A percentile compares a stretch with the other conserved stretches of the same genome.
Conservation (phyloP, 2,113 vertebrate genomes). For the Odocoileus hemionus region DNA sequence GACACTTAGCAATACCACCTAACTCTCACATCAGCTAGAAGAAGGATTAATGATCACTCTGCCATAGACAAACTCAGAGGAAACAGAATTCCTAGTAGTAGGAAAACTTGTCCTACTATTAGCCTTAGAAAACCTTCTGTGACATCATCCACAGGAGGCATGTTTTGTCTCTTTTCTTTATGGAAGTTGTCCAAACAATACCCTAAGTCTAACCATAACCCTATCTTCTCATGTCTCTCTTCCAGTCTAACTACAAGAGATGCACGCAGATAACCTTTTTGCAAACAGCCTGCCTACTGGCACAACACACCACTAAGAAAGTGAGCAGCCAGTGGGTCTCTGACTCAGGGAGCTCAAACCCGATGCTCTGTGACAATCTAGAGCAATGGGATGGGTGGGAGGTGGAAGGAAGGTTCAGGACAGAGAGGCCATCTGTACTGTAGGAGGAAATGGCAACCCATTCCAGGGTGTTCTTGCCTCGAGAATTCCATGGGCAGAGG, state of each 20-base stretch:
- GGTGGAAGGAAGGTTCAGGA: not conserved
- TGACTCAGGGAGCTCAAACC: not conserved
- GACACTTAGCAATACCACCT: not conserved
- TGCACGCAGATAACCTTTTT: not conserved
- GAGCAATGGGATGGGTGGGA: not conserved
- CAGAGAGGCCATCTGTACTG: not conserved
- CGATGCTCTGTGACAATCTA: not conserved
- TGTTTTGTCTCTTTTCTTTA: not conserved
- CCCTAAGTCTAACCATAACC: not conserved
- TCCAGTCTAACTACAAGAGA: not conserved
- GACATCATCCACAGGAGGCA: not conserved
- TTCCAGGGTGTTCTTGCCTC: not conserved
- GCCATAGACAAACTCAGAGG: not conserved
- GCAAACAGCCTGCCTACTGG: not conserved
- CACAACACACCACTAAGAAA: not conserved
- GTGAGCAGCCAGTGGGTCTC: not conserved
- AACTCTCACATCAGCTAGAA: not conserved
- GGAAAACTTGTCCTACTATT: not conserved
- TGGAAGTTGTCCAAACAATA: not conserved
- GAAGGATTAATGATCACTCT: not conserved
- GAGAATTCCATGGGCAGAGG: not conserved
- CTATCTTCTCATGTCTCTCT: not conserved
- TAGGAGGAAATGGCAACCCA: not conserved
- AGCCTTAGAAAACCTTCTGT: not conserved
- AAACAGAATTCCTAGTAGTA: not conserved